Evolutionary conservation across 2,113 vertebrate species (phyloP), one percentile per base, ranked within the genome.

Genomic region (Calcarius ornatus): DNA sequence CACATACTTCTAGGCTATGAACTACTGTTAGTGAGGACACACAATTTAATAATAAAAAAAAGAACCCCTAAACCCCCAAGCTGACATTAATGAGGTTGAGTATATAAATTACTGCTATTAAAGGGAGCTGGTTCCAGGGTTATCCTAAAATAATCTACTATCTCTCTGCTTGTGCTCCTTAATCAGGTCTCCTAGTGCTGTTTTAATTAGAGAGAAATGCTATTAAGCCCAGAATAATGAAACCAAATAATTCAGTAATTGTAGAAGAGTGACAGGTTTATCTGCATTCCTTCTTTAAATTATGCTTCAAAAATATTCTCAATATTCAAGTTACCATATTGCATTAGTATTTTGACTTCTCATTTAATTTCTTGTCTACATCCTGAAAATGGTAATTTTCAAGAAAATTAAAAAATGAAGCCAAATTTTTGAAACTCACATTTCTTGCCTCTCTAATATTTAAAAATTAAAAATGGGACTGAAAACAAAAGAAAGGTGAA

Each of bases 171-270:
- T 82, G 14, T 72, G 37, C 54, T 85, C 50, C 61, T 90, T 73
- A 82, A 92, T 65, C 79, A 88, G 66, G 37, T 76, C 63, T 80
- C 57, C 37, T 88, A 90, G 77, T 42, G 50, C 15, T 73, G 22
- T 66, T 88, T 81, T 89, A 93, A 88, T 86, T 78, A 92, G 88
- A 88, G 5, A 92, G 31, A 38, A 86, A 63, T 63, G 75, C 31
- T 57, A 82, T 86, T 87, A 90, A 90, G 45, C 31, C 33, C 28
- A 70, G 42, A 90, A 80, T 54, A 94, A 92, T 65, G 71, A 94
- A 94, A 95, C 9, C 14, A 87, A 92, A 47, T 88, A 88, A 77
- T 73, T 90, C 54, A 90, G 50, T 70, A 81, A 60, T 18, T 86
- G 50, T 54, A 63, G 31, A 57, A 79, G 48, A 82, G 33, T 77